Evolutionary conservation across 2,797 vertebrate species (phyloP).

Genomic region (Heliangelus exortis): DNA sequence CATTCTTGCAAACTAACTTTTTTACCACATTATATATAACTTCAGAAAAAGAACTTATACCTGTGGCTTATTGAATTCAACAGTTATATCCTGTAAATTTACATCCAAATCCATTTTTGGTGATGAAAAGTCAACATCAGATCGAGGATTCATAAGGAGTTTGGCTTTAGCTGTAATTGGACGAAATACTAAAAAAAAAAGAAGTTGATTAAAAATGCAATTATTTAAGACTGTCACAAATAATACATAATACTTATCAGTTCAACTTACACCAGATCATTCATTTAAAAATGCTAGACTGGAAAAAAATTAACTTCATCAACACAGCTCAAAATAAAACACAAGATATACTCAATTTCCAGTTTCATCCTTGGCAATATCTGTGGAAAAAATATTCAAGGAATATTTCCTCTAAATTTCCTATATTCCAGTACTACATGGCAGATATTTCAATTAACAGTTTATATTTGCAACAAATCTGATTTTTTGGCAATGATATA

Average conservation of each 20-base stretch:
- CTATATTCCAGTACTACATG: neutral
- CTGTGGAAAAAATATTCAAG: neutral
- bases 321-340: neutral
- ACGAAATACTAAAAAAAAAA: constrained; percentile 87
- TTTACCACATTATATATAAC: neutral
- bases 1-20: neutral
- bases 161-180: constrained; percentile 95
- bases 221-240: neutral
- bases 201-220: neutral
- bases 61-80: constrained; percentile 94
- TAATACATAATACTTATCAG: neutral
- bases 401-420: neutral
- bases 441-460: neutral
- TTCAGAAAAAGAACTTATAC: constrained; percentile 71
- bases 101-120: constrained; percentile 93
- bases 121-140: constrained; percentile 92
- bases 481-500: neutral
- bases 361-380: neutral
- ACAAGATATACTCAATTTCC: neutral
- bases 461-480: neutral
- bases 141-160: constrained; percentile 94
- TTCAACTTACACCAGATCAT: neutral
- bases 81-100: constrained; percentile 89
- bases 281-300: neutral
- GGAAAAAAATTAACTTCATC: neutral